phyloP scores from a whole-genome alignment of 2,888 invertebrate species.

The Plusia festucae region DNA sequence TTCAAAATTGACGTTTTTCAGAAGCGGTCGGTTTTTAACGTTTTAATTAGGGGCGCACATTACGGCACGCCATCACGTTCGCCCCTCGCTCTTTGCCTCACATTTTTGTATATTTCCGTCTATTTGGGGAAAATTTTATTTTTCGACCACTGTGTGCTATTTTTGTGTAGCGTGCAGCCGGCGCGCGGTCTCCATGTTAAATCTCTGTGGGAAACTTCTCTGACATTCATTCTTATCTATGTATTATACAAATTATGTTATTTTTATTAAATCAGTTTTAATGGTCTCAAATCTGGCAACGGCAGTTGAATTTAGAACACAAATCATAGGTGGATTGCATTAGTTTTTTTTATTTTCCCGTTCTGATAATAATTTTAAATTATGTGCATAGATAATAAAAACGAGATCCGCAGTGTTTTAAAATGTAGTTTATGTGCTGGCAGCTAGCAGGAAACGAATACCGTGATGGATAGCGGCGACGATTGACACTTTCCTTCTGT shows the following conservation, averaged over 20 bases:
- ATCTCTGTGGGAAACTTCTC: constrained; percentile 88
- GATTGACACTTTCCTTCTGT: constrained; percentile 86
- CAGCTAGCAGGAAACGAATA: constrained; percentile 80
- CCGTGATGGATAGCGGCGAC: constrained; percentile 82
- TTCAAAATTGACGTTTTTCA: constrained; percentile 89
- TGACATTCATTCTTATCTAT: constrained; percentile 67
- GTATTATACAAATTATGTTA: constrained; percentile 58
- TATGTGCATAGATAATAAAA: constrained; percentile 55
- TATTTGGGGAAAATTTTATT: constrained; percentile 89
- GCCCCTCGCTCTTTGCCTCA: constrained; percentile 87
- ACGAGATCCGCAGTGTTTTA: constrained; percentile 65
- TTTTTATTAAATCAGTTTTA: constrained; percentile 36
- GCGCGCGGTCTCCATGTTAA: constrained; percentile 81
- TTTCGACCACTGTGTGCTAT: constrained; percentile 88
- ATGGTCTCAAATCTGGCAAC: constrained; percentile 17
- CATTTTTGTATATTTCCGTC: constrained; percentile 89
- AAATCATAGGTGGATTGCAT: constrained; percentile 39
- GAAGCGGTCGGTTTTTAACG: constrained; percentile 88
- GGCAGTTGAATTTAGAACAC: constrained; percentile 42
- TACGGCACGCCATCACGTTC: constrained; percentile 87
- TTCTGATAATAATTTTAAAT: constrained; percentile 44
- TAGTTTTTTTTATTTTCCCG: constrained; percentile 30
- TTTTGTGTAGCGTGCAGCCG: constrained; percentile 88
- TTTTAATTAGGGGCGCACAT: constrained; percentile 90
- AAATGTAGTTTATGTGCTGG: constrained; percentile 78